Evolutionary conservation across 2,113 vertebrate species (phyloP).

Genomic region (Poecilia latipinna): DNA sequence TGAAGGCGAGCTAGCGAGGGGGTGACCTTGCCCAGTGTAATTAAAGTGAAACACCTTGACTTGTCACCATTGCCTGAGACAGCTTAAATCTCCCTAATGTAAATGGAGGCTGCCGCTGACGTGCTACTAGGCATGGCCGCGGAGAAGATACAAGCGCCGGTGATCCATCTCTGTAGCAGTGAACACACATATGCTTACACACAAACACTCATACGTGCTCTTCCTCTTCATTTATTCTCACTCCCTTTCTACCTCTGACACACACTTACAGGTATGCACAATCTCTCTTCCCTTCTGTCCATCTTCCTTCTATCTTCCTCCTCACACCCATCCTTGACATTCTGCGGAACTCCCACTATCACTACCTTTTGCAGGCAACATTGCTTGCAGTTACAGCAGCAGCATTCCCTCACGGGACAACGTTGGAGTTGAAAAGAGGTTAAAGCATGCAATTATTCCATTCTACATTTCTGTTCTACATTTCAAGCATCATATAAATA

Average conservation of each 20-base stretch:
- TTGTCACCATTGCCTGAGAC: constrained; percentile 84
- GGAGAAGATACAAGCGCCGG: constrained; percentile 79
- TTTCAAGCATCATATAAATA: background rate
- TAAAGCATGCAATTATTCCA: constrained; percentile 30
- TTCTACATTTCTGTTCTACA: background rate
- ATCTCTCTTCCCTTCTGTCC: constrained; percentile 29
- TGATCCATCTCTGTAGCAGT: constrained; percentile 82
- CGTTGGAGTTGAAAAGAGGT: constrained; percentile 32
- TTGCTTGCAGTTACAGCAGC: constrained; percentile 50
- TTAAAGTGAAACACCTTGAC: constrained; percentile 88
- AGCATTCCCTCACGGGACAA: constrained; percentile 47
- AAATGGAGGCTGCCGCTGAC: constrained; percentile 81
- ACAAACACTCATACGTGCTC: constrained; percentile 21
- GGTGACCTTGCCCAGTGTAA: constrained; percentile 85
- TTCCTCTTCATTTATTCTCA: constrained; percentile 13
- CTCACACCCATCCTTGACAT: constrained; percentile 39
- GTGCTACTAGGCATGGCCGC: constrained; percentile 78
- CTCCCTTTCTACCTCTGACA: constrained; percentile 17
- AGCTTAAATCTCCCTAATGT: constrained; percentile 88
- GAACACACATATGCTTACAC: constrained; percentile 30
- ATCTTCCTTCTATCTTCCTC: constrained; percentile 39
- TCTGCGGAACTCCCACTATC: constrained; percentile 49
- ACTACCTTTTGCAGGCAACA: constrained; percentile 53
- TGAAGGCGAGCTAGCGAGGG: constrained; percentile 74
- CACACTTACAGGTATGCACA: constrained; percentile 21